These are phyloP conservation scores for Gymnobelideus leadbeateri DNA, from an alignment of 2,113 vertebrate species.

Conservation along the genomic window DNA sequence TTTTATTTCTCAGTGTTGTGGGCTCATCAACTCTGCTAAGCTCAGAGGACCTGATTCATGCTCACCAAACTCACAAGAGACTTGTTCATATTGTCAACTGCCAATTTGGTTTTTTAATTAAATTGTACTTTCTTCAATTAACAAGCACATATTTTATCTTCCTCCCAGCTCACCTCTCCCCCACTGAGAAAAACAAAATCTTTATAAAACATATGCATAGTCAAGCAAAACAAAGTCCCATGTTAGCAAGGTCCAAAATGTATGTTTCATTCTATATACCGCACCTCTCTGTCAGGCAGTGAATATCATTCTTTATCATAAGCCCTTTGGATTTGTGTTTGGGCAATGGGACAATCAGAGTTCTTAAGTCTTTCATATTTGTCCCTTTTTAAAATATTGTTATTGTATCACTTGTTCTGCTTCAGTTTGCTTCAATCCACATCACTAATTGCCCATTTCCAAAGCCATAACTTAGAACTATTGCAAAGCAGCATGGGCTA, in stretches of 20 bases:
- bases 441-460: background rate
- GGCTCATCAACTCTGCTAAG: background rate
- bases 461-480: background rate
- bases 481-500: background rate
- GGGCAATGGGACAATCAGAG: background rate
- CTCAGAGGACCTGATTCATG: background rate
- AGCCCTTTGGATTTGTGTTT: background rate
- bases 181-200: background rate
- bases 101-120: background rate
- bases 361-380: background rate
- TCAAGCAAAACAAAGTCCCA: background rate
- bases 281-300: background rate
- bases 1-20: background rate
- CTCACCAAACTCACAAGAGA: background rate
- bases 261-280: background rate
- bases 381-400: background rate
- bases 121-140: background rate
- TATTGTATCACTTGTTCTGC: background rate
- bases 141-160: background rate
- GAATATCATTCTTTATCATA: background rate
- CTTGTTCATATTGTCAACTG: background rate
- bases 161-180: background rate
- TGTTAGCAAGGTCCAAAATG: background rate
- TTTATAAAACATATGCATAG: background rate
- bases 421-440: background rate